Base-by-base conservation (phyloP, 2,113 vertebrate genomes). In the Xyrauchen texanus region DNA sequence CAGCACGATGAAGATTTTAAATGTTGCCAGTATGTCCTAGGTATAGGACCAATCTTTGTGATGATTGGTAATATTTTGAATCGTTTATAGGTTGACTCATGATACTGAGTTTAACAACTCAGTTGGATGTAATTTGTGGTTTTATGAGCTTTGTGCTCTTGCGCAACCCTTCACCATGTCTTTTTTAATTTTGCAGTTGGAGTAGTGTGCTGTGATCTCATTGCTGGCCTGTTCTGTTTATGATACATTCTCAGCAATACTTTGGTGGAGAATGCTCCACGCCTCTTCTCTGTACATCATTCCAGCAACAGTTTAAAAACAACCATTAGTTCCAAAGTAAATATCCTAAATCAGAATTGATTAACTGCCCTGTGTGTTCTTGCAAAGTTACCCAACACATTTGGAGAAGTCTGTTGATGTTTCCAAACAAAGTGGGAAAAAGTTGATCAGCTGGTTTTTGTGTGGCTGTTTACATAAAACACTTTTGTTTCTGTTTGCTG, bases 201-300 rank as follows among this genome's bases (percentile, higher is more conserved):
- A 45, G 49, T 62, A 53, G 65, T 51, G 49, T 11, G 10, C 13
- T 21, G 5, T 64, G 80, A 82, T 68, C 61, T 84, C 83, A 69
- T 64, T 4, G 13, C 70, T 71, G 68, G 76, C 64, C 51, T 7
- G 58, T 10, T 69, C 61, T 16, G 65, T 74, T 66, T 58, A 65
- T 68, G 57, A 62, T 34, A 16, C 0, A 12, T 64, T 79, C 63
- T 75, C n/a, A 51, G 55, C 45, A 47, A 55, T 55, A 51, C 12
- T 65, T 58, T 11, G 34, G 34, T 68, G 63, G 52, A 72, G 21
- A 16, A 65, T 13, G 12, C 34, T 46, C 63, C 4, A 60, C 49
- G 8, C 46, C 62, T 55, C 6, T 11, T 69, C n/a, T 45, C 15
- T 68, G 16, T 16, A 49, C 16, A 16, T 44, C 10, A 44, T n/a